Conservation (phyloP, 2,888 invertebrate species). For the Xestoiulus laeticollis region DNA sequence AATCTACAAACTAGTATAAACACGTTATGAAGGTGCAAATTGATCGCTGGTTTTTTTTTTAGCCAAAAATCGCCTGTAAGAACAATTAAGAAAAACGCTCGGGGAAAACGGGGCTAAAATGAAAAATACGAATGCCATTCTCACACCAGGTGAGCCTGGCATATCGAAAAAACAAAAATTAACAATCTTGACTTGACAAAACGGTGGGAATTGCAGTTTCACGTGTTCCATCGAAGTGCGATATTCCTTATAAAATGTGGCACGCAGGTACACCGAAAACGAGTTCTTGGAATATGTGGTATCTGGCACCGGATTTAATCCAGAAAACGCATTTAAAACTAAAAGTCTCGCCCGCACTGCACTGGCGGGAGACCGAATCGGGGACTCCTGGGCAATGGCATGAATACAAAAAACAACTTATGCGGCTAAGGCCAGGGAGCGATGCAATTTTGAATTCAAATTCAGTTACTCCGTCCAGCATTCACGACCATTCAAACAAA, state of each 20-base stretch:
- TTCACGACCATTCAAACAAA: not conserved
- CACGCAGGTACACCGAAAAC: not conserved
- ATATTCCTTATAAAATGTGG: too few species aligned
- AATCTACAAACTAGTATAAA: not conserved
- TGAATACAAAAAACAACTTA: not conserved
- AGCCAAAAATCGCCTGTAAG: not conserved
- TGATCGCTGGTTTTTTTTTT: not conserved
- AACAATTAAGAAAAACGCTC: not conserved
- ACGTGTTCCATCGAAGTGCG: too few species aligned
- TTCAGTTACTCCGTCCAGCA: not conserved
- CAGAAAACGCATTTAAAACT: too few species aligned
- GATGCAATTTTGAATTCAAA: not conserved
- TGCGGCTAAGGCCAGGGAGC: not conserved
- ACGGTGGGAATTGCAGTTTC: not conserved
- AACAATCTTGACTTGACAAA: not conserved
- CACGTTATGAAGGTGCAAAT: not conserved
- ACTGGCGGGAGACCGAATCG: too few species aligned
- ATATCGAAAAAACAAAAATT: not conserved
- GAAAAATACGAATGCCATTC: not conserved
- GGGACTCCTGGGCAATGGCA: not conserved
- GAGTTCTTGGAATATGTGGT: not conserved
- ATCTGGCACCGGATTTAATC: not conserved
- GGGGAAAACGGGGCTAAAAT: not conserved
- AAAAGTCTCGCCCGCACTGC: too few species aligned
- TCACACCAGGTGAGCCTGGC: not conserved